A percentile compares a stretch with the other conserved stretches of the same genome.
These are phyloP conservation scores for Xylocopa sonorina DNA, from an alignment of 1,140 invertebrate species.

Conservation along the genomic window DNA sequence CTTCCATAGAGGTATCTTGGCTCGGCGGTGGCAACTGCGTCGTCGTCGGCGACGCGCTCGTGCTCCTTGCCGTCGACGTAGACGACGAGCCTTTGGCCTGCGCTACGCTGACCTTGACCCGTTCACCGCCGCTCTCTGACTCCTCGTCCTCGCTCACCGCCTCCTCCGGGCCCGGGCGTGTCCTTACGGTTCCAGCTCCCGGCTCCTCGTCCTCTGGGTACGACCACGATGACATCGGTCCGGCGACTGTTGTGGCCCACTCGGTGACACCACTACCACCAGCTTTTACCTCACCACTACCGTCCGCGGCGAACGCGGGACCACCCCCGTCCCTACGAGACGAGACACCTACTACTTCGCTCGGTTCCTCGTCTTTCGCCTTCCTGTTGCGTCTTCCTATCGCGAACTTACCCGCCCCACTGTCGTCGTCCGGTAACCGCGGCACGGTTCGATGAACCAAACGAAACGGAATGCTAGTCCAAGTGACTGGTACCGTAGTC, in stretches of 20 bases:
- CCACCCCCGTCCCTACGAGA: conserved; percentile 37
- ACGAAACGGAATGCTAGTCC: conserved; percentile 15
- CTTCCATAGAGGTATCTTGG: conserved; percentile 78
- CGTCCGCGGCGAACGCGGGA: conserved; percentile 54
- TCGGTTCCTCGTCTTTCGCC: conserved; percentile 44
- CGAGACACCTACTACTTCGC: conserved; percentile 50
- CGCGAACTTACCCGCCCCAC: background rate
- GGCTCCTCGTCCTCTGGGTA: conserved; percentile 71
- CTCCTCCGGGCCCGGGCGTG: conserved; percentile 67
- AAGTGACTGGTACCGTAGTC: conserved; percentile 34
- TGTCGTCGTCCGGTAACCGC: conserved; percentile 39
- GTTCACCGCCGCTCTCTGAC: conserved; percentile 42
- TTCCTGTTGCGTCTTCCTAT: conserved; percentile 18
- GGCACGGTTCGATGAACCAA: conserved; percentile 20
- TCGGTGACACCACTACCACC: conserved; percentile 70
- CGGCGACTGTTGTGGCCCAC: conserved; percentile 73
- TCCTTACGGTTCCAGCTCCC: conserved; percentile 73
- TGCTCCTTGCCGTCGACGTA: conserved; percentile 51
- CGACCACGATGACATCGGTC: conserved; percentile 78
- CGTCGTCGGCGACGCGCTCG: conserved; percentile 67
- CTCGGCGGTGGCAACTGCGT: conserved; percentile 74
- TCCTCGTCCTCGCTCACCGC: conserved; percentile 36
- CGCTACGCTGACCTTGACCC: conserved; percentile 50
- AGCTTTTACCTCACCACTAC: conserved; percentile 62
- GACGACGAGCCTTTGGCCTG: conserved; percentile 48